A percentile compares a stretch with the other conserved stretches of the same genome.
These are phyloP conservation scores for Lethrus apterus DNA, from an alignment of 1,140 invertebrate genomes.

Conservation along the genomic window DNA sequence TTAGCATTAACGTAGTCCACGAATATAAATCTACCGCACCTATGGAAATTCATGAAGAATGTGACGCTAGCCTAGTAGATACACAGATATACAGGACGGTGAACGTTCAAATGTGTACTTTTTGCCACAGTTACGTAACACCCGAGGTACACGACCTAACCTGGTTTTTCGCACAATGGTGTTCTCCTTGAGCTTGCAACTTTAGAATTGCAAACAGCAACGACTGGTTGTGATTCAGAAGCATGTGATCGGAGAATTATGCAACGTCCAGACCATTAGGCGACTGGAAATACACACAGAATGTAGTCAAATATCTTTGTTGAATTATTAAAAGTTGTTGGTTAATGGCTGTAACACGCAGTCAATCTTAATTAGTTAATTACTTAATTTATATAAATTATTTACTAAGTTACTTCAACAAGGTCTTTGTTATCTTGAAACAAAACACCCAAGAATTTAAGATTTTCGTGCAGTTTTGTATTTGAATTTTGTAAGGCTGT, in stretches of 20 bases:
- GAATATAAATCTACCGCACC: no score
- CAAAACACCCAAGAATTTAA: neutral
- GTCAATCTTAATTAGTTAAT: neutral
- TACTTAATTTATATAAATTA: neutral
- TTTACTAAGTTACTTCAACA: neutral
- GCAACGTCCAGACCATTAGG: conserved; percentile 3
- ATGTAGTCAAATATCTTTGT: neutral
- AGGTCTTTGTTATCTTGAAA: neutral
- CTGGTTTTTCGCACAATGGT: neutral
- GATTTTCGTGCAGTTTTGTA: neutral
- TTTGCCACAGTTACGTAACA: conserved; percentile 1
- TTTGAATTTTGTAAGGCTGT: no score
- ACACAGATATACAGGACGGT: no score
- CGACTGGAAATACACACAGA: conserved; percentile 2
- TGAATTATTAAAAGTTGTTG: neutral
- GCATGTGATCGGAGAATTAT: conserved; percentile 9
- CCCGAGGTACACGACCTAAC: conserved; percentile 7
- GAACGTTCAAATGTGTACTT: conserved; percentile 1
- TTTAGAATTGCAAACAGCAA: conserved; percentile 8
- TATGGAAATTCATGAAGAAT: no score
- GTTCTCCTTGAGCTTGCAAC: conserved; percentile 10
- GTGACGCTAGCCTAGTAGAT: no score
- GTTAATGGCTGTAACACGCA: neutral
- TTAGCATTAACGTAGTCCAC: no score
- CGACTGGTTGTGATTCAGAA: conserved; percentile 5